phyloP scores from a whole-genome alignment of 2,888 invertebrate genomes.

The Chloroclystis v-ata region DNA sequence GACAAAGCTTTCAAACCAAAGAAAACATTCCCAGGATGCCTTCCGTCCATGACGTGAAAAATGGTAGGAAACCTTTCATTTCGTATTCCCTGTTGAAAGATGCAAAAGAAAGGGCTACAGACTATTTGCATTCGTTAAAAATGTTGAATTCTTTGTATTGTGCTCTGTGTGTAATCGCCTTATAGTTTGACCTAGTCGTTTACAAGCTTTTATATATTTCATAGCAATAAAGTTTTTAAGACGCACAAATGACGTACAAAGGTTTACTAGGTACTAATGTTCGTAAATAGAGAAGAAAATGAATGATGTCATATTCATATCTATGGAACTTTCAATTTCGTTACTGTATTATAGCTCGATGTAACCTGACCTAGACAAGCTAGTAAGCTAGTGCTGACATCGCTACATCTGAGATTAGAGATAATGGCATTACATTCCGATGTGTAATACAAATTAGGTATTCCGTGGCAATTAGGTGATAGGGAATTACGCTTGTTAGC shows the following conservation, averaged over 20 bases:
- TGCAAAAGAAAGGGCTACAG: constrained; percentile 67
- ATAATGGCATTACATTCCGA: constrained; percentile 27
- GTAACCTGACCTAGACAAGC: neutral
- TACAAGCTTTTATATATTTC: constrained; percentile 10
- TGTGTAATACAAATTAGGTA: constrained; percentile 29
- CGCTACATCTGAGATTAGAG: constrained; percentile 24
- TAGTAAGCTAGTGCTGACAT: constrained; percentile 14
- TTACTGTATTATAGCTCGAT: neutral
- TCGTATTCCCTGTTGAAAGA: constrained; percentile 63
- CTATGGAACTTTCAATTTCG: no score
- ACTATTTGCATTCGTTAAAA: constrained; percentile 78
- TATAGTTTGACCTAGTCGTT: constrained; percentile 37
- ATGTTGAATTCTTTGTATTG: constrained; percentile 71
- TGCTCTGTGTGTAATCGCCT: constrained; percentile 66
- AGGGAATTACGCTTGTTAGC: constrained; percentile 29
- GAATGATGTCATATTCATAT: no score
- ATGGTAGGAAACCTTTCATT: constrained; percentile 63
- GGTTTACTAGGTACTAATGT: no score
- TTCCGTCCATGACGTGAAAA: constrained; percentile 47
- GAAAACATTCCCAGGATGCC: constrained; percentile 18
- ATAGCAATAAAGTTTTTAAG: no score
- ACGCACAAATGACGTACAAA: no score
- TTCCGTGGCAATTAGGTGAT: constrained; percentile 28
- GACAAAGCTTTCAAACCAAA: constrained; percentile 6
- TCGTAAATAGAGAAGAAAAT: no score